Percentiles rank a stretch among this genome's conserved stretches.
phyloP scores from a whole-genome alignment of 2,113 vertebrate genomes.

The Theristicus caerulescens region DNA sequence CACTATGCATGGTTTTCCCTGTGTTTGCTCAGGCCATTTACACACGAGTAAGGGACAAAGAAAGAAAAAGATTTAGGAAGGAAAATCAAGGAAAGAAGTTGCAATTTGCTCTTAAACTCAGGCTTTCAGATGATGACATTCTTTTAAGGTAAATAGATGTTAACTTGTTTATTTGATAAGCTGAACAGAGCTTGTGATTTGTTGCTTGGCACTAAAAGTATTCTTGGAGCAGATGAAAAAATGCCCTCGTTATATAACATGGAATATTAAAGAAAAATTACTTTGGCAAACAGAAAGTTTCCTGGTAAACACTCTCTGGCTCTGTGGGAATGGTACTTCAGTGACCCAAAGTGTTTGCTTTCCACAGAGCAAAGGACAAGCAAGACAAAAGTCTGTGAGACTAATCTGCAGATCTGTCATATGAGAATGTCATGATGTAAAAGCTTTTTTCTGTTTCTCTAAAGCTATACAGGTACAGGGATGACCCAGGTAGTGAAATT shows the following conservation, averaged over 20 bases:
- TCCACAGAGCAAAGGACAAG: background rate
- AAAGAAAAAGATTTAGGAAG: background rate
- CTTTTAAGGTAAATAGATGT: background rate
- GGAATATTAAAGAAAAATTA: background rate
- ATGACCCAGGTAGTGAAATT: background rate
- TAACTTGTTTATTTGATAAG: background rate
- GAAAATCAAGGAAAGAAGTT: background rate
- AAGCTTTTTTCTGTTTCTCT: background rate
- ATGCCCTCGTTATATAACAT: background rate
- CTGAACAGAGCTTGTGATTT: background rate
- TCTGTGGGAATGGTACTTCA: background rate
- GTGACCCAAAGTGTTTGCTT: background rate
- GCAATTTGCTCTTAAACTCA: background rate
- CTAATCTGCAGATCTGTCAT: background rate
- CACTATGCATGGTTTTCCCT: background rate
- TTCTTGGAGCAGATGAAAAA: background rate
- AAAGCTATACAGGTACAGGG: background rate
- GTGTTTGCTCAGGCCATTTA: background rate
- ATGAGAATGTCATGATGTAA: background rate
- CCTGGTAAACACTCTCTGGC: conserved; percentile 21
- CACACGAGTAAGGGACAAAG: background rate
- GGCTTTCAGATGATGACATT: background rate
- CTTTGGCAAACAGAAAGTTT: conserved; percentile 1
- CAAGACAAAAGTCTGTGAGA: background rate
- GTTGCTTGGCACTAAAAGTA: background rate